Conservation (phyloP, 2,797 vertebrate species). For the Remorina albescens region DNA sequence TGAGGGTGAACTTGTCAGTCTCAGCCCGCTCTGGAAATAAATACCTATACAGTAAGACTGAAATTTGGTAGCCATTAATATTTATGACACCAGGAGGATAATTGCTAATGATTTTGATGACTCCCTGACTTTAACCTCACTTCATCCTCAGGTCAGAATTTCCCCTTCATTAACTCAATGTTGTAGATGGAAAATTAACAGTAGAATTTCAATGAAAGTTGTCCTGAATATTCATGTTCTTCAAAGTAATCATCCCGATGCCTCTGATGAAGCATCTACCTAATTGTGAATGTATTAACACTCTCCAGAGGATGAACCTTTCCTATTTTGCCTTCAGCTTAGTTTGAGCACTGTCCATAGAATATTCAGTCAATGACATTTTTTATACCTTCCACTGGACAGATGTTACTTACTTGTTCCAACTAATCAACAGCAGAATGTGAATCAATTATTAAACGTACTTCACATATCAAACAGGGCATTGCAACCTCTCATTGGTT, state of each 20-base stretch:
- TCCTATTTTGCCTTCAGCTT: background rate
- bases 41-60: background rate
- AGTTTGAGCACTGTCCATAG: background rate
- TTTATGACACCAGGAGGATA: background rate
- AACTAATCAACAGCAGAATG: no score
- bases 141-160: background rate
- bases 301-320: background rate
- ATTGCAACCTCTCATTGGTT: no score
- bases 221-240: background rate
- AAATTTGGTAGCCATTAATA: background rate
- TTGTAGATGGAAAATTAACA: background rate
- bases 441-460: no score
- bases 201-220: background rate
- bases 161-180: background rate
- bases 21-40: background rate
- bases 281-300: no score
- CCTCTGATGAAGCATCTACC: no score
- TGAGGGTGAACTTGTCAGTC: background rate
- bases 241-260: background rate
- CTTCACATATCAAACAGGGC: background rate
- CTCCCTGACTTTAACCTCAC: background rate
- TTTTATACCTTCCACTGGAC: background rate
- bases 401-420: background rate
- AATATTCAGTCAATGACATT: no score
- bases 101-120: background rate